Evolutionary conservation across 2,888 invertebrate species (phyloP), one percentile per base, ranked within the genome.

Genomic region (Tipula unca): DNA sequence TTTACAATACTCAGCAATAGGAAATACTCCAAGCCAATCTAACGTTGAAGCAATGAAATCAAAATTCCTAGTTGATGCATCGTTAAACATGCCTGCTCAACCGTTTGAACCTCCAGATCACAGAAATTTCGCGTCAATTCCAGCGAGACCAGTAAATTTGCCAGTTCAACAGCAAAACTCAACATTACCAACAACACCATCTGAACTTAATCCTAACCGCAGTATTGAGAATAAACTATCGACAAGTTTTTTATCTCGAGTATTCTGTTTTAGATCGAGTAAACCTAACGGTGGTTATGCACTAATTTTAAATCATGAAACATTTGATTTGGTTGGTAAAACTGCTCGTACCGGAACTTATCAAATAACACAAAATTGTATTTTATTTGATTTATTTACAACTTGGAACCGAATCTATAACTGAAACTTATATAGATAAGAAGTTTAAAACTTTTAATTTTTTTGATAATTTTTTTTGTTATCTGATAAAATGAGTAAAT

Each of bases 331-430:
- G 17, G 17, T 8, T 25, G 10, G 0, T 8, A 69, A 69, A 69
- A 20, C 6, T 25, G n/a, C 4, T 10, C 32, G 84, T 0, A 20
- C 17, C 4, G 90, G 90, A n/a, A 90, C 89, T 85, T 86, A 87
- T 8, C 87, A 88, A 84, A n/a, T n/a, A n/a, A n/a, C n/a, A n/a
- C n/a, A n/a, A n/a, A n/a, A n/a, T n/a, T n/a, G n/a, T n/a, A n/a
- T n/a, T n/a, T n/a, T n/a, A n/a, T n/a, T n/a, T n/a, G n/a, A n/a
- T n/a, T n/a, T n/a, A n/a, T n/a, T n/a, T n/a, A n/a, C n/a, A n/a
- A n/a, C n/a, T n/a, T n/a, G n/a, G n/a, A n/a, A n/a, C n/a, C n/a
- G n/a, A n/a, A n/a, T n/a, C n/a, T n/a, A n/a, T n/a, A n/a, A n/a
- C n/a, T n/a, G n/a, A n/a, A n/a, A n/a, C n/a, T n/a, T n/a, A n/a